phyloP scores from a whole-genome alignment of 2,113 vertebrate species.

The Chauna torquata region DNA sequence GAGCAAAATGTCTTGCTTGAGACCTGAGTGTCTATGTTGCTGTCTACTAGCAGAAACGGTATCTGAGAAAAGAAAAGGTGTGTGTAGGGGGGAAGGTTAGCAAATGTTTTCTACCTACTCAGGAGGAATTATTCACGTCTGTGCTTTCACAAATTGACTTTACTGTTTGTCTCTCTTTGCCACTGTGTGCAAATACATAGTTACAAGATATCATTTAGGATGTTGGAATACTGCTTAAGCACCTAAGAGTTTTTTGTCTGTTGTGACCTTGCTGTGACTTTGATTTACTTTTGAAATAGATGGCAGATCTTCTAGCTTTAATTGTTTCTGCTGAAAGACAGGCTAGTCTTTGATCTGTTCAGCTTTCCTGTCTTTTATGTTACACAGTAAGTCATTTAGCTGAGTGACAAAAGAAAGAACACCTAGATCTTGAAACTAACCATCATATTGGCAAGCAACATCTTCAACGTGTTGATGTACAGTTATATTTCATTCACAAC shows the following conservation, averaged over 20 bases:
- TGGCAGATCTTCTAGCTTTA: conserved; percentile 75
- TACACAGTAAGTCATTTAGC: conserved; percentile 58
- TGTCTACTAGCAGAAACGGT: background rate
- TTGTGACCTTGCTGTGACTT: conserved; percentile 75
- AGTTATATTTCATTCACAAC: background rate
- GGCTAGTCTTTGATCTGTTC: conserved; percentile 69
- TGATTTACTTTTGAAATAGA: conserved; percentile 81
- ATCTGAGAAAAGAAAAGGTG: background rate
- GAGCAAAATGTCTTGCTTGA: background rate
- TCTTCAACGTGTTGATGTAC: conserved; percentile 4
- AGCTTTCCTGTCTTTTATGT: conserved; percentile 58
- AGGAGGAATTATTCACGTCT: background rate
- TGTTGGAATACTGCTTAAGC: background rate
- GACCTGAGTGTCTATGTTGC: background rate
- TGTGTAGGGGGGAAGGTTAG: background rate
- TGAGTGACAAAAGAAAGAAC: conserved; percentile 40
- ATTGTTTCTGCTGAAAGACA: conserved; percentile 77
- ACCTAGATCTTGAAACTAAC: background rate
- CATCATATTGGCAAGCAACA: background rate
- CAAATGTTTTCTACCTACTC: background rate
- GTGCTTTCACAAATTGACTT: background rate
- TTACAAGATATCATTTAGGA: background rate
- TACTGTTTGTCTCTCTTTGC: background rate
- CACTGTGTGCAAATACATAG: background rate
- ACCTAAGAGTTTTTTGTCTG: background rate